These are phyloP conservation scores for Gryon sp. DNA, from an alignment of 1,140 invertebrate species.

Conservation along the genomic window DNA sequence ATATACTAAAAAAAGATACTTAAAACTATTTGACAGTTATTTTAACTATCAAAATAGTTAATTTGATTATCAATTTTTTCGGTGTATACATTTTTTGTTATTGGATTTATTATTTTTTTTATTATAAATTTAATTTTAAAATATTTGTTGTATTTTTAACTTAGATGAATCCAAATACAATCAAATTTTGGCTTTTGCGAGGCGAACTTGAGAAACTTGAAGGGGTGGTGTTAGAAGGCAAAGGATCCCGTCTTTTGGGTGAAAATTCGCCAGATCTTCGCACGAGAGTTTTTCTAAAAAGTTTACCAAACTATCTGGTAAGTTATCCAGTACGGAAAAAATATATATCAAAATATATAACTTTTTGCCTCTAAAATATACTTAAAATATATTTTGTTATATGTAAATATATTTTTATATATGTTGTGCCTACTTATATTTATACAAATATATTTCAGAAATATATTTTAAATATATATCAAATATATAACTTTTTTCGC, in stretches of 20 bases:
- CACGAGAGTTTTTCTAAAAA: constrained; percentile 84
- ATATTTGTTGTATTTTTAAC: background rate
- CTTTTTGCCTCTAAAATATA: background rate
- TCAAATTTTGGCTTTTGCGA: constrained; percentile 85
- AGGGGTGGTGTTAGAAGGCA: constrained; percentile 87
- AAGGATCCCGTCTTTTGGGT: constrained; percentile 85
- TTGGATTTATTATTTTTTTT: no score
- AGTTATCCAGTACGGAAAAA: constrained; percentile 52
- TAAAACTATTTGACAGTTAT: no score
- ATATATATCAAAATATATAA: background rate
- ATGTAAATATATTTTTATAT: no score
- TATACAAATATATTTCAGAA: no score
- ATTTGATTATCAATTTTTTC: no score
- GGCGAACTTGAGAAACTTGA: constrained; percentile 88
- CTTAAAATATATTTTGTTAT: background rate
- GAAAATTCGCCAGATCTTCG: constrained; percentile 84
- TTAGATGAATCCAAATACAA: constrained; percentile 80
- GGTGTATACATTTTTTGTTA: no score
- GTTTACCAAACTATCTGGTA: constrained; percentile 85
- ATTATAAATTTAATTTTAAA: no score
- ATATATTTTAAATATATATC: no score
- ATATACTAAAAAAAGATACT: no score
- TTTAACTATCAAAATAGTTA: no score
- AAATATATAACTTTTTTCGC: no score
- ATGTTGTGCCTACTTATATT: no score